phyloP scores from a whole-genome alignment of 2,888 invertebrate genomes.

The Trachelus troglodyta region DNA sequence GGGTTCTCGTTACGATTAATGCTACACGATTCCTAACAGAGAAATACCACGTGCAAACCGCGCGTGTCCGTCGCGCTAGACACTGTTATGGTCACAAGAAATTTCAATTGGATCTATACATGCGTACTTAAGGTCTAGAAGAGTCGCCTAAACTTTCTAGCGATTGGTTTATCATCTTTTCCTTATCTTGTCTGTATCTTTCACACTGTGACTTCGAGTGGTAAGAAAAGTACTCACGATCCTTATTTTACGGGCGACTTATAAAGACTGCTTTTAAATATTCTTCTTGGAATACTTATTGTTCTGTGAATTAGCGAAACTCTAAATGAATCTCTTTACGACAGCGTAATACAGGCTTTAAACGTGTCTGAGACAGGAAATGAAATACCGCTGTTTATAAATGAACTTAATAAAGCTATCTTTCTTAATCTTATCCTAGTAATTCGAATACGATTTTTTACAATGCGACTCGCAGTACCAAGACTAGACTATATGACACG shows the following conservation, averaged over 20 bases:
- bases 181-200: not conserved
- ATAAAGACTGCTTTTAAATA: not conserved
- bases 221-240: not conserved
- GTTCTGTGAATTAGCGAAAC: not conserved
- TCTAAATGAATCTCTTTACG: not conserved
- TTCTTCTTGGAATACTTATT: not conserved
- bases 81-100: not conserved
- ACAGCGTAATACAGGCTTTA: not conserved
- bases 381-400: not conserved
- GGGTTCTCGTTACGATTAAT: not conserved
- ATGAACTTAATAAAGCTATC: not conserved
- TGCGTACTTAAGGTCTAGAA: not conserved
- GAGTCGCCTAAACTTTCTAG: not conserved
- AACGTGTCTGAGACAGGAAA: not conserved
- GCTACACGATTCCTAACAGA: not conserved
- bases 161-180: not conserved
- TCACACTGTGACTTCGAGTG: not conserved
- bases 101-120: not conserved
- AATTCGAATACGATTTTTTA: not conserved
- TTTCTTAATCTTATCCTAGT: not conserved
- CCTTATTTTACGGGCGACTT: not conserved
- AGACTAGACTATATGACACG: not conserved
- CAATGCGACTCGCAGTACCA: not conserved
- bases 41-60: not conserved
- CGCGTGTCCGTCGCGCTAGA: not conserved